phyloP scores from a whole-genome alignment of 2,113 vertebrate genomes.

The Saccopteryx leptura region DNA sequence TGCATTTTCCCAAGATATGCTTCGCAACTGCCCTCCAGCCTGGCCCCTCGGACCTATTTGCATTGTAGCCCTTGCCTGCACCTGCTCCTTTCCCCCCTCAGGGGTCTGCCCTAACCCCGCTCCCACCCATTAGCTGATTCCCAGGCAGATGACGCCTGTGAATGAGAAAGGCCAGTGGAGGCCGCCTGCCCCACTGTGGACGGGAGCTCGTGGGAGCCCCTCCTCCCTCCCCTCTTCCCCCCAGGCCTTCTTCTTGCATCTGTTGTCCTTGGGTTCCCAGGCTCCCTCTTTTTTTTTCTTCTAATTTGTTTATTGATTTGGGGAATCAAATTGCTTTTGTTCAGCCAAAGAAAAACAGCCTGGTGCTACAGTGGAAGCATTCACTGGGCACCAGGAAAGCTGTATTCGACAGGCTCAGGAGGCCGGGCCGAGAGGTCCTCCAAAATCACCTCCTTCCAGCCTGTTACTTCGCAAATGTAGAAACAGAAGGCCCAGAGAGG shows the following conservation, averaged over 20 bases:
- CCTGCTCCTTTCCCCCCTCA: slow-evolving; percentile 41
- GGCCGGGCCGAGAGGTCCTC: neutral
- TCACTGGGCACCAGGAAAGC: neutral
- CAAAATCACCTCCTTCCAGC: neutral
- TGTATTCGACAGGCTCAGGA: neutral
- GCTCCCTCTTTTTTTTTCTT: neutral
- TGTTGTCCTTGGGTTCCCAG: slow-evolving; percentile 64
- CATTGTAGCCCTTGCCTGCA: slow-evolving; percentile 52
- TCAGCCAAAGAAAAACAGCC: slow-evolving; percentile 58
- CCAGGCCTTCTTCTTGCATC: slow-evolving; percentile 21
- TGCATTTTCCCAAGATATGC: neutral
- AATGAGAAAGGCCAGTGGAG: slow-evolving; percentile 45
- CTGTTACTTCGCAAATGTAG: neutral
- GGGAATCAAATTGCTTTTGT: slow-evolving; percentile 77
- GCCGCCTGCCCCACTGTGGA: neutral
- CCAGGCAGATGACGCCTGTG: neutral
- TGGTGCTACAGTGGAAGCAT: neutral
- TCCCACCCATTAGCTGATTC: slow-evolving; percentile 71
- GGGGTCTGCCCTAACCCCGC: neutral
- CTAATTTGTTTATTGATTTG: slow-evolving; percentile 74
- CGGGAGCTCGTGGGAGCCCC: neutral
- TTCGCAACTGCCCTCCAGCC: slow-evolving; percentile 4
- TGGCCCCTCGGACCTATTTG: neutral
- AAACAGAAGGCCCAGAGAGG: neutral
- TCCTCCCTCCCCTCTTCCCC: neutral